Conservation (phyloP, 1,140 invertebrate species). For the Atta texana region DNA sequence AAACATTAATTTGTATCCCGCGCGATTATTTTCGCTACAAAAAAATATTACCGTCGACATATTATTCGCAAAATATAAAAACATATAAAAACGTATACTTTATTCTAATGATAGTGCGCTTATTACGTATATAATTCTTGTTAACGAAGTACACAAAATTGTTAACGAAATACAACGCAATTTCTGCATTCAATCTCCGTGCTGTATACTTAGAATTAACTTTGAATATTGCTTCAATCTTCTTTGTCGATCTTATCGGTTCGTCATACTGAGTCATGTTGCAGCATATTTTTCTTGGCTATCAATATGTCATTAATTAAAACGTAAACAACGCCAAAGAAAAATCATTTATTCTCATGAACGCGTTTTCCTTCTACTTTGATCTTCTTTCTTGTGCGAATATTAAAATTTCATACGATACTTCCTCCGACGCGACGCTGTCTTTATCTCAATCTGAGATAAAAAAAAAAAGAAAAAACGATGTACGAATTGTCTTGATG, state of each 20-base stretch:
- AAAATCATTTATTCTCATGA: background rate
- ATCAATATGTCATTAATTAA: background rate
- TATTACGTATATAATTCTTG: background rate
- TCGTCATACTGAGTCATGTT: background rate
- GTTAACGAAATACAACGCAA: background rate
- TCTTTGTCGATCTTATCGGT: constrained; percentile 12
- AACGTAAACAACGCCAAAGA: background rate
- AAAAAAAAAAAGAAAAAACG: background rate
- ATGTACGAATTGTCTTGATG: constrained; percentile 4
- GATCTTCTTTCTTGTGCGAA: constrained; percentile 30
- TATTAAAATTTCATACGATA: constrained; percentile 7
- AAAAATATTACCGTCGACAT: background rate
- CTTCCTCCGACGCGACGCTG: background rate
- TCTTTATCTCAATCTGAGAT: background rate
- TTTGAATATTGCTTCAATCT: constrained; percentile 22
- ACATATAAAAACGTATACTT: background rate
- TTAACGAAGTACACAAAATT: background rate
- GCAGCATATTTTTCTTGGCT: constrained; percentile 1
- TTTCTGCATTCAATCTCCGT: background rate
- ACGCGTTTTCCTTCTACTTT: background rate
- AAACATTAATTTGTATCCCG: background rate
- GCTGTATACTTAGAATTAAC: constrained; percentile 3
- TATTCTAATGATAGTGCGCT: no score
- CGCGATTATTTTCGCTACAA: background rate
- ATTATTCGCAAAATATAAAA: background rate